Percentiles rank a stretch among this genome's conserved stretches.
These are phyloP conservation scores for Arenaria interpres DNA, from an alignment of 2,113 vertebrate genomes.

Conservation along the genomic window DNA sequence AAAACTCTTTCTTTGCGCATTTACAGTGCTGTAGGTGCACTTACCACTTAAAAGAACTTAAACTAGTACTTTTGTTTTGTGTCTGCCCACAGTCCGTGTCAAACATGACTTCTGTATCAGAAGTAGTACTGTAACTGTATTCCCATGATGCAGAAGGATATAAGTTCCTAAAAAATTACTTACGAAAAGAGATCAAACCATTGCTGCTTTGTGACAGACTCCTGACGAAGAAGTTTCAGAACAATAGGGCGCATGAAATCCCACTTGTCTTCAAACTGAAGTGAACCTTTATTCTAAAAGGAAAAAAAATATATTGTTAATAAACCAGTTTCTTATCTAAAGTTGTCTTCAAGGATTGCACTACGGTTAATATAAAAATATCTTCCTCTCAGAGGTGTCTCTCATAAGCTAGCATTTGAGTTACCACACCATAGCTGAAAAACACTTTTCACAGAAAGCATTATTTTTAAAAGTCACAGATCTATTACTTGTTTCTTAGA, in stretches of 20 bases:
- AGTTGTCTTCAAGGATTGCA: background rate
- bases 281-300: slow-evolving; percentile 94
- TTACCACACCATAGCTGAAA: background rate
- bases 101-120: background rate
- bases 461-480: background rate
- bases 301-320: background rate
- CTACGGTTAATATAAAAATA: background rate
- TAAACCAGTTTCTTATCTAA: background rate
- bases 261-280: slow-evolving; percentile 99
- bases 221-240: slow-evolving; percentile 96
- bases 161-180: slow-evolving; percentile 66
- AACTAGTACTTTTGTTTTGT: background rate
- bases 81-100: background rate
- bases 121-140: background rate
- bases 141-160: slow-evolving; percentile 34
- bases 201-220: slow-evolving; percentile 97
- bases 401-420: background rate
- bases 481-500: background rate
- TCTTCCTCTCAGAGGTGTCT: background rate
- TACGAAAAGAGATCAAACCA: slow-evolving; percentile 99
- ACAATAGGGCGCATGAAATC: slow-evolving; percentile 98
- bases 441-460: background rate
- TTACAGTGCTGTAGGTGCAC: background rate
- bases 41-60: background rate
- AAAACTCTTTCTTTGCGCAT: background rate